Percentiles rank a stretch among this genome's conserved stretches.
Evolutionary conservation across 2,797 vertebrate species (phyloP).

Genomic region (Cichlasoma orientale): DNA sequence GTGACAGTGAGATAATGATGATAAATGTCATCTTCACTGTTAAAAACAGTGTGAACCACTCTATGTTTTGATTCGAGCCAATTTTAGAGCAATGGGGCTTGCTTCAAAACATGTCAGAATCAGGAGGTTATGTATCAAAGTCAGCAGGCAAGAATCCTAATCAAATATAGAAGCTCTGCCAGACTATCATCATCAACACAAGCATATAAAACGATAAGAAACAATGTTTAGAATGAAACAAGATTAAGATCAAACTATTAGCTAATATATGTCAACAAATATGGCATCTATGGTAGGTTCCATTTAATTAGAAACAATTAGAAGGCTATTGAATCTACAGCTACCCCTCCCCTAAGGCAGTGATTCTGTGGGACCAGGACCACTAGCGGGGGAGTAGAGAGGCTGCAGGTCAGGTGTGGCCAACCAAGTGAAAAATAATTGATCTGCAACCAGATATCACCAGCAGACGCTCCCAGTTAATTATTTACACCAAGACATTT

Average conservation of each 20-base stretch:
- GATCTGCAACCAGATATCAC: neutral
- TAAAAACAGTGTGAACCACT: conserved; percentile 19
- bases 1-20: conserved; percentile 10
- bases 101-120: conserved; percentile 10
- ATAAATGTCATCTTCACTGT: conserved; percentile 13
- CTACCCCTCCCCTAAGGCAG: neutral
- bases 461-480: neutral
- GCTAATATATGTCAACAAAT: neutral
- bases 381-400: neutral
- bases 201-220: neutral
- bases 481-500: neutral
- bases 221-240: neutral
- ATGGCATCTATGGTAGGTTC: neutral
- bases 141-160: conserved; percentile 12
- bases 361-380: neutral
- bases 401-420: neutral
- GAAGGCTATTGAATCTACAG: neutral
- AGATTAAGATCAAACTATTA: neutral
- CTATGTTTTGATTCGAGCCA: conserved; percentile 29
- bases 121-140: conserved; percentile 7
- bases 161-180: conserved; percentile 11
- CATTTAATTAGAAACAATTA: neutral
- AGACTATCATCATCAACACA: conserved; percentile 3
- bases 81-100: conserved; percentile 19
- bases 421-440: neutral